These are phyloP conservation scores for Epinephelus moara DNA, from an alignment of 2,113 vertebrate species.

Conservation along the genomic window DNA sequence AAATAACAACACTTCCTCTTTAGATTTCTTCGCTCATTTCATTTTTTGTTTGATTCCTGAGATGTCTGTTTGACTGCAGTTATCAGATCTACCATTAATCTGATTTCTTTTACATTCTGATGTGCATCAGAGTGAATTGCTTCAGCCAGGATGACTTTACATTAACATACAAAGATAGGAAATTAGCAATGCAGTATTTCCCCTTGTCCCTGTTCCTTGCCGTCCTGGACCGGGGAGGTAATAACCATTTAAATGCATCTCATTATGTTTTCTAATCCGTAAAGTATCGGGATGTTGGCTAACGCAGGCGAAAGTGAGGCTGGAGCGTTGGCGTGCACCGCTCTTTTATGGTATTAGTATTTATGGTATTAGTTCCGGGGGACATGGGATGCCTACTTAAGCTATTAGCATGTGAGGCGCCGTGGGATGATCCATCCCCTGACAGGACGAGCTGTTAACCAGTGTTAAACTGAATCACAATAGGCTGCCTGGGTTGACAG, in stretches of 20 bases:
- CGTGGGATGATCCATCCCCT: constrained; percentile 76
- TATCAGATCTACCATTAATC: constrained; percentile 25
- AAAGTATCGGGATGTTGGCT: constrained; percentile 80
- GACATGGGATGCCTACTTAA: constrained; percentile 85
- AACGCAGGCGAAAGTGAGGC: constrained; percentile 70
- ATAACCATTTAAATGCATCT: constrained; percentile 86
- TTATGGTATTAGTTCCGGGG: constrained; percentile 83
- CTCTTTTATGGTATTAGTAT: constrained; percentile 87
- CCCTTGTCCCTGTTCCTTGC: constrained; percentile 39
- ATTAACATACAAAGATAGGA: constrained; percentile 61
- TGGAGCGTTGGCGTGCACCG: constrained; percentile 55
- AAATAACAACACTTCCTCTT: background rate
- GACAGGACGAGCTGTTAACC: constrained; percentile 82
- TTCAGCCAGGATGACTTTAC: constrained; percentile 18
- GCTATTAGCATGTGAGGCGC: constrained; percentile 85
- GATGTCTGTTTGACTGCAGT: background rate
- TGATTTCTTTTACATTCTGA: constrained; percentile 18
- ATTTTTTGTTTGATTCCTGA: background rate
- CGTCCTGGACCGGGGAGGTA: constrained; percentile 69
- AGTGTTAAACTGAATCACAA: constrained; percentile 80
- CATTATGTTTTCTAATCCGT: constrained; percentile 85
- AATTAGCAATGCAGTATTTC: constrained; percentile 53
- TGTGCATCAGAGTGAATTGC: constrained; percentile 32
- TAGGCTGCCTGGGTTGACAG: constrained; percentile 72
- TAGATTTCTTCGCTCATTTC: background rate